phyloP scores from a whole-genome alignment of 2,113 vertebrate species.

The Gallinago media region DNA sequence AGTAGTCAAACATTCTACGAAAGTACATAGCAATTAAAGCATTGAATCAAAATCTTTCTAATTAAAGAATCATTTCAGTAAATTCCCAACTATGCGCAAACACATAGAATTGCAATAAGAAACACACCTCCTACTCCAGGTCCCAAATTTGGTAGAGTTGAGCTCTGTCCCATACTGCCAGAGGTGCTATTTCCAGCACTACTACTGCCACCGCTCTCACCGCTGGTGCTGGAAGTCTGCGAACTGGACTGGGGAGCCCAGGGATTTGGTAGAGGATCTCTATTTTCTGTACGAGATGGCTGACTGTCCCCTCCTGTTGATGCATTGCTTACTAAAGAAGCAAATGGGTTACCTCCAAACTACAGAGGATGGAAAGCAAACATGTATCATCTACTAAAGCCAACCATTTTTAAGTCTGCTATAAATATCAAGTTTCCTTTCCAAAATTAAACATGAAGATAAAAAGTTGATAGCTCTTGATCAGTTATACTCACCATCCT shows the following conservation, averaged over 20 bases:
- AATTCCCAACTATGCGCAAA: not conserved
- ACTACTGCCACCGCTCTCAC: conserved; percentile 32
- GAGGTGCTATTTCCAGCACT: conserved; percentile 44
- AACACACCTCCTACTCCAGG: conserved; percentile 80
- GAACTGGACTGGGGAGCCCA: conserved; percentile 79
- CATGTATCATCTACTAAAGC: not conserved
- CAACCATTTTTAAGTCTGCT: not conserved
- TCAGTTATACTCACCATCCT: not conserved
- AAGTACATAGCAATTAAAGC: not conserved
- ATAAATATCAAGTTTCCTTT: not conserved
- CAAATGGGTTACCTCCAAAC: conserved; percentile 88
- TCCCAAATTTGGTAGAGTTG: conserved; percentile 67
- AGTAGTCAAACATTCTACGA: not conserved
- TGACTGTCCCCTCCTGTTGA: conserved; percentile 77
- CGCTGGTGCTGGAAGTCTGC: conserved; percentile 52
- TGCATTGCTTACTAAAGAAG: conserved; percentile 82
- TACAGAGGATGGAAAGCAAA: conserved; percentile 61
- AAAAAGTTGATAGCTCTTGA: not conserved
- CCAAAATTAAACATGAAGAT: not conserved
- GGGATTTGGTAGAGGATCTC: conserved; percentile 84
- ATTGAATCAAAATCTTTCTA: not conserved
- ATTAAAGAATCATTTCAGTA: not conserved
- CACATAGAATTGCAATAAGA: not conserved
- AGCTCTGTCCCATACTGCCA: conserved; percentile 54
- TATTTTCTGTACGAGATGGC: conserved; percentile 84